Base-by-base conservation (phyloP, 1,140 invertebrate genomes). In the Trypoxylus dichotomus region DNA sequence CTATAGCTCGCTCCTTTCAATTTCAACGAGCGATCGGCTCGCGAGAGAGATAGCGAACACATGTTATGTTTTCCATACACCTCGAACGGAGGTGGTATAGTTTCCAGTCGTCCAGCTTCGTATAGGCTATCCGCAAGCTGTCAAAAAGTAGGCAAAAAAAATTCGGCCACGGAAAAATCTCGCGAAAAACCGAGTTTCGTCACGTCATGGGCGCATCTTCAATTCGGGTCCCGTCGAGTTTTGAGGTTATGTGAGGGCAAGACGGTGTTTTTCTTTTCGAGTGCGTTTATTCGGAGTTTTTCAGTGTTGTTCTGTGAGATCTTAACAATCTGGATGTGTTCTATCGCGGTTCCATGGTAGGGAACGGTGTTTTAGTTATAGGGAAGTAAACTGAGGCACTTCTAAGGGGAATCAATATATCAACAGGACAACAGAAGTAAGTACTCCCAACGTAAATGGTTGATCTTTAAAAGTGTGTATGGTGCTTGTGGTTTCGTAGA, bases 31-130 rank as follows among this genome's bases (percentile, higher is more conserved):
- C 24, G 60, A 24, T 24, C 60, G 60, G 24, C 0, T 68, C 6
- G 7, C 19, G 60, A 68, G 24, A 68, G 60, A 68, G 60, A 68
- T 10, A 24, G 24, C 19, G 24, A 27, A 68, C 60, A 68, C 60
- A 68, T 68, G 60, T 68, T 68, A 68, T 68, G 60, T 29, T 68
- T 29, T 27, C 60, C 24, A 24, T 68, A 68, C 19, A 24, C 10
- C 27, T 21, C 21, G 13, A 27, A 29, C 60, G 60, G 19, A 68
- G 15, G 15, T 19, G 47, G 47, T 37, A 37, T 37, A 54, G 47
- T 54, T 54, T 54, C 13, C 47, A 54, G 47, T 54, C 47, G 47
- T 6, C 19, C 19, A 54, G 47, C 19, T 54, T 15, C 15, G 47
- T 54, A 54, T 54, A 54, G 19, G 47, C 19, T 19, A 54, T n/a